These are phyloP conservation scores for Aporophyla lueneburgensis DNA, from an alignment of 2,888 invertebrate species.

Conservation along the genomic window DNA sequence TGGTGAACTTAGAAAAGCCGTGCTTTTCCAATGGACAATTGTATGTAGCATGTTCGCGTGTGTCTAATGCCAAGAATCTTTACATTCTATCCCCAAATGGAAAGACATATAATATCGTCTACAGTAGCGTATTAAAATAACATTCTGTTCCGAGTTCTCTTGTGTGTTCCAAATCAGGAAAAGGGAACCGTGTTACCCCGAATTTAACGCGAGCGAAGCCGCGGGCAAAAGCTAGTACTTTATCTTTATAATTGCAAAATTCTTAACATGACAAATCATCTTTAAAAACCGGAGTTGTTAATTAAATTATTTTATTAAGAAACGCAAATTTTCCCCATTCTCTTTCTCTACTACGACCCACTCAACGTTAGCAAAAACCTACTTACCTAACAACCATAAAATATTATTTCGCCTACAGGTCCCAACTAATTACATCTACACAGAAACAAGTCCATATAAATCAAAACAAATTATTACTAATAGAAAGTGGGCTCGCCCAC, in stretches of 20 bases:
- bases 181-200: too few relatives aligned
- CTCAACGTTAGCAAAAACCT: neutral
- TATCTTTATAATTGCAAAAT: neutral
- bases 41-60: too few relatives aligned
- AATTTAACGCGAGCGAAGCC: too few relatives aligned
- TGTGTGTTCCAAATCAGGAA: too few relatives aligned
- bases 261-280: neutral
- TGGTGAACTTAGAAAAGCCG: too few relatives aligned
- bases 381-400: neutral
- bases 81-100: too few relatives aligned
- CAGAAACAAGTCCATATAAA: constrained; percentile 38
- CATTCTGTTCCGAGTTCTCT: too few relatives aligned
- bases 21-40: too few relatives aligned
- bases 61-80: too few relatives aligned
- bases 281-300: neutral
- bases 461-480: constrained; percentile 46
- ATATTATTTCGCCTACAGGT: constrained; percentile 15
- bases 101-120: too few relatives aligned
- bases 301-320: neutral
- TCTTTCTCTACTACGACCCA: neutral
- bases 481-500: constrained; percentile 67
- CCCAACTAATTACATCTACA: constrained; percentile 8
- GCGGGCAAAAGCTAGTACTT: too few relatives aligned
- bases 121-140: too few relatives aligned
- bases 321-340: neutral